phyloP scores from a whole-genome alignment of 2,797 vertebrate species.

The Dallia pectoralis region DNA sequence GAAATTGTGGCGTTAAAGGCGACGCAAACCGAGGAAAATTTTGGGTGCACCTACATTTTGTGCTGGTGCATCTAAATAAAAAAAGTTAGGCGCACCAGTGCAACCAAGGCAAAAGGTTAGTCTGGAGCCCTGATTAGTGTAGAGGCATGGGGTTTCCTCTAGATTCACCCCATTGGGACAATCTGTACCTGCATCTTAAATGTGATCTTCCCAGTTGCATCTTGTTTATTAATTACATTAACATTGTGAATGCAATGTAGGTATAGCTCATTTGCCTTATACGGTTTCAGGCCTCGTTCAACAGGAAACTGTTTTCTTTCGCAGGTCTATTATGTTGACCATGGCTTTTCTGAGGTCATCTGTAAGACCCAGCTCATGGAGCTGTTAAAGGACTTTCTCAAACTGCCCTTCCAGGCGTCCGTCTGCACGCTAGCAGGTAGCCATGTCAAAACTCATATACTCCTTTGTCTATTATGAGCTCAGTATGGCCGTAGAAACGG shows the following conservation, averaged over 20 bases:
- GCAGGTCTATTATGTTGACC: constrained; percentile 89
- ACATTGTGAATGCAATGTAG: background rate
- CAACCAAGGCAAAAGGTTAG: no score
- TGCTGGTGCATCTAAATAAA: no score
- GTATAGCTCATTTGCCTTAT: background rate
- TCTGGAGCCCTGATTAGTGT: no score
- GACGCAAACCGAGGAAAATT: no score
- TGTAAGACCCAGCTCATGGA: constrained; percentile 73
- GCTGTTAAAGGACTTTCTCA: constrained; percentile 78
- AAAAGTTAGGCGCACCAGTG: no score
- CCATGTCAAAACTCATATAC: background rate
- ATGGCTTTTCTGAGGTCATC: constrained; percentile 84
- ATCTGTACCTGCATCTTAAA: no score
- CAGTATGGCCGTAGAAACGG: background rate
- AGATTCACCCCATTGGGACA: no score
- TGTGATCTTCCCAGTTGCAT: no score
- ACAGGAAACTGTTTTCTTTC: background rate
- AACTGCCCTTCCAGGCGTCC: constrained; percentile 86
- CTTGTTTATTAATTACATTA: no score
- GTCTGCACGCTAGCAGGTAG: constrained; percentile 92
- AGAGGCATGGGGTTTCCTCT: no score
- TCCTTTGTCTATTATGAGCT: background rate
- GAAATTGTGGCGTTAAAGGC: no score
- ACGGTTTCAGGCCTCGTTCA: background rate
- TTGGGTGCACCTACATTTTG: no score